Evolutionary conservation across 2,888 invertebrate species (phyloP), one percentile per base, ranked within the genome.

Genomic region (Tenthredo notha): DNA sequence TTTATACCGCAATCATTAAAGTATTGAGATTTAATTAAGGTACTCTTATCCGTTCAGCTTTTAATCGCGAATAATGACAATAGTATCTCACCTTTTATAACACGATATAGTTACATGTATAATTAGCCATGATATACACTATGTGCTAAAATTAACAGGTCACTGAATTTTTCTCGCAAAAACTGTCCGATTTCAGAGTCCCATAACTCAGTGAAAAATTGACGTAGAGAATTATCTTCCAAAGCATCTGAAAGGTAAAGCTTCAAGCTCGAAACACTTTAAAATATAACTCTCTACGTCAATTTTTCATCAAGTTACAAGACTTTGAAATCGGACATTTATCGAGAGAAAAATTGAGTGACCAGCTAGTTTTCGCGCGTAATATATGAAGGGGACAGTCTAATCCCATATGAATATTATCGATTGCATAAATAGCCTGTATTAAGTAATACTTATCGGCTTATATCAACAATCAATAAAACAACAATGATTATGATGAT

Each of bases 391-490:
- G 33, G 54, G 77, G 10, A 33, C n/a, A 77, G 50, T 54, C 21
- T 21, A 54, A 77, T 47, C 40, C 25, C 75, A 25, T 75, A 50
- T 0, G 9, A 37, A 9, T 15, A 74, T 25, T 74, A 15, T n/a
- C 43, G 72, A 72, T 43, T 72, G 40, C 18, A 25, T 25, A 43
- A 40, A 43, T 40, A 40, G 21, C 61, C 21, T 2, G 25, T 18
- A 4, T 47, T 47, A 7, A 25, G 75, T 75, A 47, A 74, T 47
- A 74, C 40, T 47, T 15, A 47, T 47, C 29, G 21, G 43, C 12
- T 75, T 75, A 25, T 54, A 54, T 54, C 54, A 78, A 54, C 9
- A 18, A 78, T 80, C 40, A 10, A 61, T 80, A 15, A 61, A 21
- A 58, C 2, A 29, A 80, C 29, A 67, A 25, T 6, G 5, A 50